phyloP scores from a whole-genome alignment of 30 jellyfish, hydroid and myxozoan species.

The Cassiopea xamachana region DNA sequence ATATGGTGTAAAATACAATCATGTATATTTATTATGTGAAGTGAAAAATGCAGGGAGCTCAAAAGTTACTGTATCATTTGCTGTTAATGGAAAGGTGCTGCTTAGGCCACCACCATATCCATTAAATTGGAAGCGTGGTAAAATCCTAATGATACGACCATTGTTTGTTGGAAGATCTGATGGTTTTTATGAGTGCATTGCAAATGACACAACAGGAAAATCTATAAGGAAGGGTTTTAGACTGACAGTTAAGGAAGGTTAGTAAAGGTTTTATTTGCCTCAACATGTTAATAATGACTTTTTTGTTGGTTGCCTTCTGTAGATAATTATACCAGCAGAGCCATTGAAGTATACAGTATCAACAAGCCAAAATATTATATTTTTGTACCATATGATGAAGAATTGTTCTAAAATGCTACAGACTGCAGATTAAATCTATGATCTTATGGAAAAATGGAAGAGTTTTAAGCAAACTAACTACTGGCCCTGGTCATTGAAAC shows the following conservation, averaged over 20 bases:
- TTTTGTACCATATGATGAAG: too few species aligned
- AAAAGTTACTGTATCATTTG: constrained; percentile 28
- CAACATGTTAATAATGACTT: background rate
- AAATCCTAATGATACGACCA: constrained; percentile 75
- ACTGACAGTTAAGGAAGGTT: constrained; percentile 72
- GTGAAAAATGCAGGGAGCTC: constrained; percentile 54
- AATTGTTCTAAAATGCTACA: background rate
- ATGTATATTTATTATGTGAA: constrained; percentile 63
- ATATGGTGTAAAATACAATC: constrained; percentile 59
- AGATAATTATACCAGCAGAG: background rate
- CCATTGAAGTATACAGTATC: background rate
- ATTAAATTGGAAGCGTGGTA: constrained; percentile 51
- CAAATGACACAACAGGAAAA: constrained; percentile 34
- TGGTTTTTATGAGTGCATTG: constrained; percentile 80
- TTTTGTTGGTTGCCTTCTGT: background rate
- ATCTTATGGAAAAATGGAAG: background rate
- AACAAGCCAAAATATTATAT: background rate
- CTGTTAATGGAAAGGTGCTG: constrained; percentile 29
- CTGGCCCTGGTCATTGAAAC: too few species aligned
- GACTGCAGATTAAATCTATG: background rate
- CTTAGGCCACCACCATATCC: constrained; percentile 60
- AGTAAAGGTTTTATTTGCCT: constrained; percentile 2
- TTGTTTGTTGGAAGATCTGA: constrained; percentile 74
- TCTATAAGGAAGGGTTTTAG: constrained; percentile 60
- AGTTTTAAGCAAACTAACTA: too few species aligned